Base-by-base conservation (phyloP, 2,888 invertebrate species). In the Cataglyphis rosenhaueri region DNA sequence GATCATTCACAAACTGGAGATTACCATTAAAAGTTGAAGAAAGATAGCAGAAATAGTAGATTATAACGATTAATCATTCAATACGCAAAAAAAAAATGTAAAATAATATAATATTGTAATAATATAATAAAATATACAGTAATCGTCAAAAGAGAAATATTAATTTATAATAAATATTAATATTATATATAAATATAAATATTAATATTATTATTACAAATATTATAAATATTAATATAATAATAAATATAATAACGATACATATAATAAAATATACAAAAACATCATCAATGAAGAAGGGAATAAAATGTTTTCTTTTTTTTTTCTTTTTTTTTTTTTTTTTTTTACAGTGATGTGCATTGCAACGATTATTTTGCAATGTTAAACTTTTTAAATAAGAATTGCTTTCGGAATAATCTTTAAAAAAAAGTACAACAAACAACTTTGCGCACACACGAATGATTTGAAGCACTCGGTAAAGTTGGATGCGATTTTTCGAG, bases 1-100 rank as follows among this genome's bases (percentile, higher is more conserved):
- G n/a, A 76, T 76, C n/a, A 76, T 65, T 65, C 55, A 52, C 55
- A n/a, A 76, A 57, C 38, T 64, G 29, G 6, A 41, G 29, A 65
- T 57, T 76, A 65, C 5, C 55, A 76, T 76, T 38, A 55, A 48
- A 65, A 76, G 35, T n/a, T 55, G 25, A 8, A 55, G n/a, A 35
- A 8, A 48, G 18, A 32, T 55, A 48, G 35, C 52, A 18, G 15
- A 29, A 3, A 52, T n/a, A n/a, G 52, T 8, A 52, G 10, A 52
- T 35, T 52, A n/a, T 18, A 41, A 41, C 25, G 21, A 41, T 76
- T 52, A 55, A 55, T 9, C 52, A 38, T 12, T n/a, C 12, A 38
- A 55, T 25, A 21, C 18, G 35, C 25, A 21, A 61, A 5, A 5
- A 5, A 5, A 48, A 48, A 44, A 44, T 48, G 1, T 48, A 41